A percentile compares a stretch with the other conserved stretches of the same genome.
Conservation (phyloP, 2,888 invertebrate genomes). For the Mantis religiosa region DNA sequence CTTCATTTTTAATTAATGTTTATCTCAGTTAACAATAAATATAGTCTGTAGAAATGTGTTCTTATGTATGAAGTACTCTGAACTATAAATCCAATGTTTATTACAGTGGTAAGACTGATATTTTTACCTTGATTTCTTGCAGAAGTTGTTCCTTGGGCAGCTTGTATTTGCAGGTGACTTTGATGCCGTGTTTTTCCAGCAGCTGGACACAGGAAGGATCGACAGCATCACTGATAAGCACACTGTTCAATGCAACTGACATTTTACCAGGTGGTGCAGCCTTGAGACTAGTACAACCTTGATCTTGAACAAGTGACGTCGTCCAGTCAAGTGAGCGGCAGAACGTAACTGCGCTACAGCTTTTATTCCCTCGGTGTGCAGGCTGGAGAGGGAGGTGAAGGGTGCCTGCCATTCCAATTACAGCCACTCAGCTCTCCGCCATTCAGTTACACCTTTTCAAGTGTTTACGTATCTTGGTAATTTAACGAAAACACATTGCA, state of each 20-base stretch:
- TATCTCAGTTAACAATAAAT: no score
- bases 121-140: constrained; percentile 73
- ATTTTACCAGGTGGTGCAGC: constrained; percentile 2
- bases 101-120: neutral
- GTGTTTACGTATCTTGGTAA: neutral
- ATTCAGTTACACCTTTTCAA: neutral
- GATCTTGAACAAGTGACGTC: neutral
- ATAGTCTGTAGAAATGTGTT: no score
- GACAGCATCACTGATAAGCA: constrained; percentile 90
- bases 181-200: constrained; percentile 69
- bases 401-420: neutral
- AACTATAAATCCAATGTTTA: no score
- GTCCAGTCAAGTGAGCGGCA: neutral
- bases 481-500: neutral
- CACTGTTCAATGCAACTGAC: constrained; percentile 63
- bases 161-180: constrained; percentile 75
- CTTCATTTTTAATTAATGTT: no score
- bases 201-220: constrained; percentile 81
- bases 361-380: neutral
- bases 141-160: constrained; percentile 74
- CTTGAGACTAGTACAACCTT: neutral
- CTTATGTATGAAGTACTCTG: no score
- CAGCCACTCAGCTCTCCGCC: neutral
- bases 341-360: neutral
- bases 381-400: neutral